phyloP scores from a whole-genome alignment of 2,797 vertebrate genomes.

The Leptoclinus maculatus region DNA sequence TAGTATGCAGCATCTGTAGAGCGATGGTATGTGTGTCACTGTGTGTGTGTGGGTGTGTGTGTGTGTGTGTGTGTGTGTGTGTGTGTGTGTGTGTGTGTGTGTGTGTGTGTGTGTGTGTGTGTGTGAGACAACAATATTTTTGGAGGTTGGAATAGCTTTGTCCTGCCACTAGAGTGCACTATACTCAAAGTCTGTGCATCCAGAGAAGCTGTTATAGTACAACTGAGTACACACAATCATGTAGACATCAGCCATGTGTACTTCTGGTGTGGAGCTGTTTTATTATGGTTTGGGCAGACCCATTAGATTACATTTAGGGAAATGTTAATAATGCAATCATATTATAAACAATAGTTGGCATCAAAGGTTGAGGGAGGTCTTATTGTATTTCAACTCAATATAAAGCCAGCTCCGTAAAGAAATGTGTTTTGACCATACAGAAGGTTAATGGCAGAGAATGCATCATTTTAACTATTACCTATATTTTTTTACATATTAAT shows the following conservation, averaged over 20 bases:
- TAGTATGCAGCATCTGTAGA: not conserved
- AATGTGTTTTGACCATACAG: not conserved
- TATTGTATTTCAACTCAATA: not conserved
- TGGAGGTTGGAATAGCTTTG: conserved; percentile 1
- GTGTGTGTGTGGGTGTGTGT: not conserved
- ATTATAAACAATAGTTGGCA: not conserved
- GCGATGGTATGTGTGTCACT: not conserved
- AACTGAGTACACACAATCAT: not conserved
- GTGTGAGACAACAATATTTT: not conserved
- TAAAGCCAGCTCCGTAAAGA: not conserved
- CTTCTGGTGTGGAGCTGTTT: not conserved
- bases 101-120: conserved; percentile 1
- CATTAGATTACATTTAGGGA: not conserved
- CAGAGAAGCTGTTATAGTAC: not conserved
- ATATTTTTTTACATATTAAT: not conserved
- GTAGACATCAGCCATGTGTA: not conserved
- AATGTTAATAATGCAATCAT: not conserved
- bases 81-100: not conserved
- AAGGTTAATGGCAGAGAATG: not conserved
- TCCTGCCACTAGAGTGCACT: conserved; percentile 70
- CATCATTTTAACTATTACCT: not conserved
- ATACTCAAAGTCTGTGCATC: conserved; percentile 43
- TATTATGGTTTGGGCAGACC: not conserved
- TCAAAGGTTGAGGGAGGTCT: not conserved
- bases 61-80: conserved; percentile 1